phyloP scores from a whole-genome alignment of 2,888 invertebrate genomes.

The Drosophila sordidapex region DNA sequence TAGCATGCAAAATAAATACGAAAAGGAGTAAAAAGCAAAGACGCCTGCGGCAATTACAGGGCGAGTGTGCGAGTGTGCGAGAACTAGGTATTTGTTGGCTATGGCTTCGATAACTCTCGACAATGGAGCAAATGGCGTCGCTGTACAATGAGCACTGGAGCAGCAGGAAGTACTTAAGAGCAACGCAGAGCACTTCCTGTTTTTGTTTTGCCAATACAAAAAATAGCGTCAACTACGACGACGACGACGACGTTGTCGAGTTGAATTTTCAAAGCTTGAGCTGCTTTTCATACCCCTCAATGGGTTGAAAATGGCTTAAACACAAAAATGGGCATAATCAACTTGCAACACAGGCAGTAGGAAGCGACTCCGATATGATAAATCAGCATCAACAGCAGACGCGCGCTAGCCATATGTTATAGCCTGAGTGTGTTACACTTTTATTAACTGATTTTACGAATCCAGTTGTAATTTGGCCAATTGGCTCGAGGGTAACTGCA shows the following conservation, averaged over 20 bases:
- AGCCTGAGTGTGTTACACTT: neutral
- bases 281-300: conserved; percentile 2
- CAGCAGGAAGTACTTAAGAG: conserved; percentile 82
- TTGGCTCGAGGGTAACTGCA: neutral
- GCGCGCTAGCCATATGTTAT: neutral
- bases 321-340: neutral
- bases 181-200: conserved; percentile 81
- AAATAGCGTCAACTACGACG: conserved; percentile 63
- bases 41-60: conserved; percentile 66
- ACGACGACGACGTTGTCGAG: conserved; percentile 53
- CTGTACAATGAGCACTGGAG: conserved; percentile 55
- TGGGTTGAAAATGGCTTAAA: neutral
- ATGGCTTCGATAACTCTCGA: conserved; percentile 54
- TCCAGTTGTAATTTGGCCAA: neutral
- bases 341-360: neutral
- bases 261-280: conserved; percentile 69
- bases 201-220: conserved; percentile 81
- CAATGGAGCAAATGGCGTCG: conserved; percentile 48
- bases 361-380: neutral
- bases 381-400: neutral
- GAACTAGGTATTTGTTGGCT: conserved; percentile 59
- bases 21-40: conserved; percentile 25
- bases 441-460: neutral
- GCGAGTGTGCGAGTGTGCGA: conserved; percentile 44
- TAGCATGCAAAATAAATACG: conserved; percentile 8